Base-by-base conservation (phyloP, 2,888 invertebrate genomes). In the Ariolimax columbianus region DNA sequence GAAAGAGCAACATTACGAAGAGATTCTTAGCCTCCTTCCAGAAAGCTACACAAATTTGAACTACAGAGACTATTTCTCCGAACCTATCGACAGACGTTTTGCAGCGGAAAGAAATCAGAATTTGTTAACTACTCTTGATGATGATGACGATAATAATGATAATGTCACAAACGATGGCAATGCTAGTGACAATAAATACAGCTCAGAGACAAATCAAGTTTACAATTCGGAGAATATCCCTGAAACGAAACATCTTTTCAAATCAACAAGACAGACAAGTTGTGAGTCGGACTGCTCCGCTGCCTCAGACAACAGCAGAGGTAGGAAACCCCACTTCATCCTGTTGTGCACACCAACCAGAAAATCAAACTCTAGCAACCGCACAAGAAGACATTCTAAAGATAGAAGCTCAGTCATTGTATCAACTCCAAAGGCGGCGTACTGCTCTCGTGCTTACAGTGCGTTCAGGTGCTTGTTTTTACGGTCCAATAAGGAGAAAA, bases 391-490 rank as follows among this genome's bases (percentile, higher is more conserved):
- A 17, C 68, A 26, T 30, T n/a, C 47, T 19, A 47, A 80, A n/a
- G 47, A 33, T 40, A 36, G 33, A 4, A 43, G 6, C 6, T 83
- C 83, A 3, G 82, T 86, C 38, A 78, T 77, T 0, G 82, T 83
- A 17, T 86, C 88, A 80, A 83, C 87, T 17, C 87, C 87, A 14
- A 86, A 88, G 26, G 89, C 88, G 83, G 91, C 90, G 72, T 91
- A 91, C 81, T 92, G 92, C 81, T 89, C 89, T 3, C 82, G 92
- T n/a, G 91, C 92, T 0, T 92, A 91, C 87, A 91, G 89, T 87
- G 91, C 92, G 66, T 89, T 92, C 26, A 91, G 90, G 85, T 92
- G 92, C 86, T 88, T 92, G 70, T 92, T 91, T 83, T 88, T 91
- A 40, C 87, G 90, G 66, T 89, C 91, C 3, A 90, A 85, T 75